Conservation (phyloP, 2,113 vertebrate species). For the Cyprinodon variegatus region DNA sequence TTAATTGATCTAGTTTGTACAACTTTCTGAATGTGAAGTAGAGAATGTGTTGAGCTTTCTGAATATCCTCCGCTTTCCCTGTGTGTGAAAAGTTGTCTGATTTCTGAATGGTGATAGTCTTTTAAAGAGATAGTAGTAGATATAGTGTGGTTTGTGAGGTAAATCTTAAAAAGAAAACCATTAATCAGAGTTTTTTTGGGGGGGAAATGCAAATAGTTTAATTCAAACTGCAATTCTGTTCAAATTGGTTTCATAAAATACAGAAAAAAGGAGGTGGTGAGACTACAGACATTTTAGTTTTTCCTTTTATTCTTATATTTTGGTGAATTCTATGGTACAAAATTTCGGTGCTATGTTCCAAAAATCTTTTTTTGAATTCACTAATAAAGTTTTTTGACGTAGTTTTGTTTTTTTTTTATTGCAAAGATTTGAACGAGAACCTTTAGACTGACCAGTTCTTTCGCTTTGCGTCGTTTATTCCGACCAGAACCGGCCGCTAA, state of each 20-base stretch:
- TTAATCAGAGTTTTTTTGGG: constrained; percentile 75
- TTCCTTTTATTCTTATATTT: constrained; percentile 40
- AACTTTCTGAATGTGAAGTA: constrained; percentile 85
- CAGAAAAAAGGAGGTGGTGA: constrained; percentile 29
- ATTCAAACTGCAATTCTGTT: constrained; percentile 67
- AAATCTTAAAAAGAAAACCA: constrained; percentile 39
- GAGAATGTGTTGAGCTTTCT: constrained; percentile 82
- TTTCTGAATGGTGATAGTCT: constrained; percentile 79
- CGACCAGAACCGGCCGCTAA: constrained; percentile 46
- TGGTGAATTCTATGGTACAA: constrained; percentile 60
- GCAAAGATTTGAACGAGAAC: constrained; percentile 9
- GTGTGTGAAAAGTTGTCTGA: constrained; percentile 82
- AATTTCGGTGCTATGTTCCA: constrained; percentile 76
- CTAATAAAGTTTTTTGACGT: constrained; percentile 73
- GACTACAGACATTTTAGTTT: constrained; percentile 54
- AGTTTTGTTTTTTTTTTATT: constrained; percentile 25
- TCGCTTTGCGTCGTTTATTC: constrained; percentile 77
- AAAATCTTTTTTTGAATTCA: constrained; percentile 79
- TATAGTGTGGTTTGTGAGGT: constrained; percentile 83
- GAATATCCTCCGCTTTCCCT: constrained; percentile 69
- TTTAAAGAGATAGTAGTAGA: constrained; percentile 67
- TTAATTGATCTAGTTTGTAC: constrained; percentile 74
- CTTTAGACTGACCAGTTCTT: constrained; percentile 60
- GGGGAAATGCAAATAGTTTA: constrained; percentile 56
- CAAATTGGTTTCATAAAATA: constrained; percentile 23